Evolutionary conservation across 2,888 invertebrate genomes (phyloP).

Genomic region (Eretmocerus hayati): DNA sequence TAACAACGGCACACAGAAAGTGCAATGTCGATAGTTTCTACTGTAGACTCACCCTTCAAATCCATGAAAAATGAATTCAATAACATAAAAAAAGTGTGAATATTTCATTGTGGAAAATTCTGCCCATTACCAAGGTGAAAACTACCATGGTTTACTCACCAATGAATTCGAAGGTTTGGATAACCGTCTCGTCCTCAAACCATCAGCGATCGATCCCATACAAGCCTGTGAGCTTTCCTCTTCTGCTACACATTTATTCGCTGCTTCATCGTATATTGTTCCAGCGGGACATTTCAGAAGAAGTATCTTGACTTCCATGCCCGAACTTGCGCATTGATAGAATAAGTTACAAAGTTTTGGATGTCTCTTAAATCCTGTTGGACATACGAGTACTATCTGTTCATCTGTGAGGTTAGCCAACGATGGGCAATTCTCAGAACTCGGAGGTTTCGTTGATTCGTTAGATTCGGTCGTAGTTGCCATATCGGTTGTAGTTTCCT

Average conservation of each 20-base stretch:
- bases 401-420: constrained; percentile 55
- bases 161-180: too few species aligned
- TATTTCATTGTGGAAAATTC: background rate
- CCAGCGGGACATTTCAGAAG: constrained; percentile 70
- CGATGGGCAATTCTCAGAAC: constrained; percentile 33
- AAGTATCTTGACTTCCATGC: constrained; percentile 66
- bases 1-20: too few species aligned
- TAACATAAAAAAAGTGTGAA: background rate
- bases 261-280: constrained; percentile 67
- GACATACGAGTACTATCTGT: constrained; percentile 68
- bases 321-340: constrained; percentile 70
- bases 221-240: constrained; percentile 54
- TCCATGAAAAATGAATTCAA: too few species aligned
- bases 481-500: constrained; percentile 23
- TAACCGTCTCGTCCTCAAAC: constrained; percentile 51
- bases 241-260: constrained; percentile 65
- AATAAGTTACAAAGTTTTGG: constrained; percentile 77
- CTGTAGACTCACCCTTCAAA: too few species aligned
- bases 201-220: constrained; percentile 52
- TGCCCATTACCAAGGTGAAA: constrained; percentile 56
- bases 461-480: constrained; percentile 7
- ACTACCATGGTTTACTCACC: too few species aligned
- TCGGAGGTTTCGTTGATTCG: constrained; percentile 24
- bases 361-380: constrained; percentile 75
- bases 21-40: too few species aligned